Percentiles rank a stretch among this genome's conserved stretches.
Conservation (phyloP, 2,113 vertebrate genomes). For the Myotis lucifugus region DNA sequence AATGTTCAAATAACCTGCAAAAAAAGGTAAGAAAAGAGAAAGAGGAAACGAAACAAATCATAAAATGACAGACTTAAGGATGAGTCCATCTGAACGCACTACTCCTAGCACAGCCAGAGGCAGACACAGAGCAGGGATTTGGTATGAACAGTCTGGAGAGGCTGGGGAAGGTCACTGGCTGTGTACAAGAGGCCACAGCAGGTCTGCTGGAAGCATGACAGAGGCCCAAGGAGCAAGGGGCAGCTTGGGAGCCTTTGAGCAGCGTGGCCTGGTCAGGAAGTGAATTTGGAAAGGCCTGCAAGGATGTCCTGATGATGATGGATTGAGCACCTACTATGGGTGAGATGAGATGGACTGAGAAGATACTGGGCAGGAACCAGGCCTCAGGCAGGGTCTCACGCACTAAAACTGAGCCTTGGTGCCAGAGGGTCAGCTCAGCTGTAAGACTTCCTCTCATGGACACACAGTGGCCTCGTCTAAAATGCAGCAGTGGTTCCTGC, state of each 20-base stretch:
- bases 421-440: not conserved
- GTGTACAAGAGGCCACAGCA: not conserved
- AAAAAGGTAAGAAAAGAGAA: constrained; percentile 1
- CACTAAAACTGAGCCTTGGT: not conserved
- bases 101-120: not conserved
- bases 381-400: not conserved
- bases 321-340: not conserved
- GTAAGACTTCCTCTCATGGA: not conserved
- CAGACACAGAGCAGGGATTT: not conserved
- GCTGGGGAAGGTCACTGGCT: not conserved
- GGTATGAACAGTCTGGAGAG: not conserved
- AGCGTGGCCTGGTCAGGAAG: not conserved
- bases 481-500: not conserved
- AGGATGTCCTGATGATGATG: not conserved
- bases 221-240: not conserved
- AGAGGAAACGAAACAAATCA: not conserved
- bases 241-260: not conserved
- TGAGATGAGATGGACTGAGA: not conserved
- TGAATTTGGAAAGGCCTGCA: not conserved
- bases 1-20: not conserved
- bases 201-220: not conserved
- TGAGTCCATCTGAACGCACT: not conserved
- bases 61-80: not conserved
- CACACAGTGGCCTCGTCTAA: not conserved
- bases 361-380: not conserved